phyloP scores from a whole-genome alignment of 2,113 vertebrate species.

The Calidris pugnax region DNA sequence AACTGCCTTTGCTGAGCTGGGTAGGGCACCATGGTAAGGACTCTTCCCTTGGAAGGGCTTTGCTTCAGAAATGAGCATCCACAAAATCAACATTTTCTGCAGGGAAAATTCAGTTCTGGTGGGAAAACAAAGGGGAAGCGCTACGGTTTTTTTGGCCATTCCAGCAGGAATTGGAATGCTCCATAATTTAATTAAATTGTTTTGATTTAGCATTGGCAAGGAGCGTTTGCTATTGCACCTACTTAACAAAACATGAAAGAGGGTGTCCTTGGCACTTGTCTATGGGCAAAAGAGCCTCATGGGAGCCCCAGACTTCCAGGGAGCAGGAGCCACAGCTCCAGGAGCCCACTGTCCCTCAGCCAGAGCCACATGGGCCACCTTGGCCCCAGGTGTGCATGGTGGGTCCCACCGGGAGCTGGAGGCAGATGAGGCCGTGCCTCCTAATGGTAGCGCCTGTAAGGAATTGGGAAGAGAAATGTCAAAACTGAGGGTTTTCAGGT shows the following conservation, averaged over 20 bases:
- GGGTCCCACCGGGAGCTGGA: neutral
- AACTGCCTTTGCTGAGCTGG: neutral
- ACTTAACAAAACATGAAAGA: neutral
- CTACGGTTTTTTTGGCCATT: neutral
- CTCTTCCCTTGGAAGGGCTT: neutral
- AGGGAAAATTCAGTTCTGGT: neutral
- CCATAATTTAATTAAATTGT: neutral
- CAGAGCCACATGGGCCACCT: neutral
- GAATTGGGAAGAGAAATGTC: neutral
- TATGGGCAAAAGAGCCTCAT: neutral
- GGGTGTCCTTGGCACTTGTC: rapidly evolving
- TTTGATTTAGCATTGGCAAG: neutral
- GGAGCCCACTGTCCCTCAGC: neutral
- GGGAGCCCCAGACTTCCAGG: neutral
- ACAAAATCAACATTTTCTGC: neutral
- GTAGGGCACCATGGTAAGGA: neutral
- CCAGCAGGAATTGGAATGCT: neutral
- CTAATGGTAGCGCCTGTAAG: neutral
- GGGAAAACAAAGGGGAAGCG: neutral
- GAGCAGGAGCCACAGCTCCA: neutral
- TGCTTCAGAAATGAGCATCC: neutral
- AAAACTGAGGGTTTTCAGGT: neutral
- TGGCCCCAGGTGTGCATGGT: rapidly evolving
- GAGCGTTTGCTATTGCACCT: neutral
- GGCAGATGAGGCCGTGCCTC: neutral